Evolutionary conservation across 2,888 invertebrate genomes (phyloP), one percentile per base, ranked within the genome.

Genomic region (Agrochola macilenta): DNA sequence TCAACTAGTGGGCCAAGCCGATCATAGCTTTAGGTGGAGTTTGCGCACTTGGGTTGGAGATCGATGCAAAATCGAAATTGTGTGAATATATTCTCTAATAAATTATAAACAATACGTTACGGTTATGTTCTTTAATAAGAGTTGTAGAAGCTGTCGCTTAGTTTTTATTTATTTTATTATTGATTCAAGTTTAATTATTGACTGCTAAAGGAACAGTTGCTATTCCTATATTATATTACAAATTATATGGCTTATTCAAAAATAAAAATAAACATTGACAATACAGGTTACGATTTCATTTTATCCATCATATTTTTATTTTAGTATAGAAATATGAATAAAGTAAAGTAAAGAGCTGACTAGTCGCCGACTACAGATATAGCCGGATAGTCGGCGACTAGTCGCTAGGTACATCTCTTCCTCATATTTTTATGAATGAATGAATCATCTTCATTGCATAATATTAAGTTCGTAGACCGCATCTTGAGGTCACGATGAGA

Each of bases 361-460:
- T 20, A 63, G 26, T 43, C 26, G 20, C 8, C 12, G 26, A 30
- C 30, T 52, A 49, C 23, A 30, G 12, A 49, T 23, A 23, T 30
- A 8, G 14, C 23, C 12, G 26, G 8, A 23, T 49, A 23, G 1
- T 20, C 66, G 23, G 14, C 5, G 30, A 20, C 12, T 23, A 14
- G 30, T 17, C 11, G 7, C 23, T 35, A 23, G 17, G 30, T 35
- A 23, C 5, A 20, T n/a, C 17, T 58, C 57, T 46, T 46, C 0
- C 75, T 39, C 9, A 58, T 5, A n/a, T 69, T 26, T 57, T 70
- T 26, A 46, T 86, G 80, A 87, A 87, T 85, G 82, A 82, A 78
- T 91, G 88, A 89, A 72, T 89, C 90, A 88, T 88, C 86, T 87
- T 88, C 72, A 79, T 87, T 88, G 75, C 79, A 78, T 84, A 86